A percentile compares a stretch with the other conserved stretches of the same genome.
Conservation (phyloP, 2,797 vertebrate species). For the Cyprinodon diabolis region DNA sequence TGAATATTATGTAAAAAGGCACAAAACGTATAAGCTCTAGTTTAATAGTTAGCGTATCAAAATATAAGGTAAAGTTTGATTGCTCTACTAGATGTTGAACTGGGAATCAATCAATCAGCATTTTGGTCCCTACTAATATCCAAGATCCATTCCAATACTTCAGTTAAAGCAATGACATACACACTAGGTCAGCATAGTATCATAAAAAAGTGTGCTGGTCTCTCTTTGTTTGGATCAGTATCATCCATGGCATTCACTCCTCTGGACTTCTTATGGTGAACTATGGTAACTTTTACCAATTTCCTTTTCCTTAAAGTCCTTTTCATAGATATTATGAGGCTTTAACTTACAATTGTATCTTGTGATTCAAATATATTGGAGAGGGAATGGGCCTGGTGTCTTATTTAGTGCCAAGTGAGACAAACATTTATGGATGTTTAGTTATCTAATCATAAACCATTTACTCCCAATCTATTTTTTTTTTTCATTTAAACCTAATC, state of each 20-base stretch:
- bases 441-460: background rate
- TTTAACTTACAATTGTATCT: background rate
- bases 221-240: no score
- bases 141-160: no score
- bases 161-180: no score
- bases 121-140: background rate
- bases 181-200: background rate
- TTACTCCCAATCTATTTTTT: background rate
- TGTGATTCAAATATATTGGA: background rate
- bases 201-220: background rate
- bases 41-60: conserved; percentile 4
- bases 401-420: background rate
- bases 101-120: background rate
- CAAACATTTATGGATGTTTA: background rate
- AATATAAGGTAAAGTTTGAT: background rate
- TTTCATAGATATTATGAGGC: background rate
- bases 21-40: background rate
- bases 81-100: background rate
- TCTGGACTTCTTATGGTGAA: background rate
- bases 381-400: background rate
- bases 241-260: no score
- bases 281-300: background rate
- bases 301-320: no score
- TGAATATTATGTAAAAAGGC: conserved; percentile 71
- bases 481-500: background rate